phyloP scores from a whole-genome alignment of 2,797 vertebrate species.

The Onychomys torridus region DNA sequence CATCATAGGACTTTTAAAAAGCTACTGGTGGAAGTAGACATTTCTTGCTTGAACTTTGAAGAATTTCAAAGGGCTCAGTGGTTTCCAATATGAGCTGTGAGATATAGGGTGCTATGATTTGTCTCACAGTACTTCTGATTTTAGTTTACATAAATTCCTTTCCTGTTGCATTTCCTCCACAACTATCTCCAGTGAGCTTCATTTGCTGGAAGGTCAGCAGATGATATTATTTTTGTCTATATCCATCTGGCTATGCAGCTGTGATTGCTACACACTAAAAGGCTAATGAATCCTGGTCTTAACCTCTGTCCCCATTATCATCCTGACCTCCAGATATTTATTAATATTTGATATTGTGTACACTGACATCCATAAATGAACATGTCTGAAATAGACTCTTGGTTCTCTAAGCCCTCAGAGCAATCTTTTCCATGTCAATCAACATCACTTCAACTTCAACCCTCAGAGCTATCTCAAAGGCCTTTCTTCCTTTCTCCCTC shows the following conservation, averaged over 20 bases:
- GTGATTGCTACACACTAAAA: not conserved
- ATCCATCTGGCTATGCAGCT: not conserved
- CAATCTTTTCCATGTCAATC: not conserved
- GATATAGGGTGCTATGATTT: not conserved
- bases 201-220: not conserved
- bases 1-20: slow-evolving; percentile 10
- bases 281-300: not conserved
- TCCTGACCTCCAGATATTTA: not conserved
- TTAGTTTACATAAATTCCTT: not conserved
- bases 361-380: not conserved
- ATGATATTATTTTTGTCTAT: not conserved
- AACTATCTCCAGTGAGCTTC: not conserved
- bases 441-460: not conserved
- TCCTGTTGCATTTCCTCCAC: not conserved
- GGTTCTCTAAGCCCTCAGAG: not conserved
- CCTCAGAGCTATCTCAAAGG: not conserved
- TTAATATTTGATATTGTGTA: not conserved
- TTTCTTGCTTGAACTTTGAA: not conserved
- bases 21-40: not conserved
- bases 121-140: not conserved
- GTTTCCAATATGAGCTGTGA: not conserved
- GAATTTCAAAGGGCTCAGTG: not conserved
- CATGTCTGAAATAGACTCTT: not conserved
- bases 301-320: not conserved
- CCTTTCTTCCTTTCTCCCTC: not conserved